Conservation (phyloP, 2,113 vertebrate species). For the Arvicanthis niloticus region DNA sequence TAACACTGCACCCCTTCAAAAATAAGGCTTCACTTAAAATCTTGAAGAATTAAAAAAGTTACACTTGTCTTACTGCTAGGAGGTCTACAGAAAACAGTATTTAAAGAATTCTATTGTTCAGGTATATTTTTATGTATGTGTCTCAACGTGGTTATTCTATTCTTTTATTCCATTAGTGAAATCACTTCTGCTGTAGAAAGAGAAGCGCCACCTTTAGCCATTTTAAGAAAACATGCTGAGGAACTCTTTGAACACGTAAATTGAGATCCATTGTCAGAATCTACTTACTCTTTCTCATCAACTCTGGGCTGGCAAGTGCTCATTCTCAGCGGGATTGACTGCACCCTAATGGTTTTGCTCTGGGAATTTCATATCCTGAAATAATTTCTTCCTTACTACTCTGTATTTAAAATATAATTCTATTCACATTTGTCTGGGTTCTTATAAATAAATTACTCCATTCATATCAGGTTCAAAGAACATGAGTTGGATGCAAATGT, state of each 20-base stretch:
- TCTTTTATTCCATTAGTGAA: conserved; percentile 52
- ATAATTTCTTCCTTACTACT: neutral
- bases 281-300: neutral
- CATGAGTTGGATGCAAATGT: neutral
- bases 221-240: neutral
- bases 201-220: neutral
- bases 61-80: neutral
- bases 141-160: neutral
- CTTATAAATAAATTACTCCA: neutral
- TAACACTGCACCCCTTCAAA: neutral
- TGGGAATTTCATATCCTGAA: neutral
- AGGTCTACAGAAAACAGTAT: neutral
- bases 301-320: neutral
- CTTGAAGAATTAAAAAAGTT: neutral
- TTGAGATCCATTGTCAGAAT: neutral
- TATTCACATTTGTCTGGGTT: neutral
- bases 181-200: neutral
- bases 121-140: neutral
- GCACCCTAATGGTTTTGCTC: neutral
- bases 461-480: neutral
- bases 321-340: neutral
- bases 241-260: neutral
- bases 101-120: conserved; percentile 32
- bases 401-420: conserved; percentile 5
- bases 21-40: neutral